Evolutionary conservation across 2,888 invertebrate species (phyloP), one percentile per base, ranked within the genome.

Genomic region (Rhopalosiphum nymphaeae): DNA sequence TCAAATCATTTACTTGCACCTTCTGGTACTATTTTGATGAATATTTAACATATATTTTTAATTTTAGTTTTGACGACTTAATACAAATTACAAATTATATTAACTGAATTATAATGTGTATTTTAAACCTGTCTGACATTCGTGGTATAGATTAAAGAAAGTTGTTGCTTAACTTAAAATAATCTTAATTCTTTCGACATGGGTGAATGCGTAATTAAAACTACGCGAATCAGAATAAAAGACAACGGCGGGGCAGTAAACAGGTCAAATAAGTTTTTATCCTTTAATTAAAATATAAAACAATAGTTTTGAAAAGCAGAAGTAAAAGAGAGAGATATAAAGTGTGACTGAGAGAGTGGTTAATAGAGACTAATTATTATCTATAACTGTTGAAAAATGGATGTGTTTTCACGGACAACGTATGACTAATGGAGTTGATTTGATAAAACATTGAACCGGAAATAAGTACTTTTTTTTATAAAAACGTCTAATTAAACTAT

Each of bases 221-320:
- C 88, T 53, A 25, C 3, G 16, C n/a, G 36, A 88, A 88, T 36
- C 36, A 36, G 36, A 53, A 88, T 88, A 88, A 88, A 88, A 53
- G 21, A 88, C 36, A 16, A 87, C n/a, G 29, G 26, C 16, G 21
- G 49, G n/a, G 49, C 13, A 53, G 36, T 36, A 25, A 49, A 36
- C 88, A 53, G 88, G 36, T 53, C 53, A 36, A 88, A 88, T 88
- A 88, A 88, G 88, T 88, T 88, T 88, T 88, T 36, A 88, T 88
- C 88, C 88, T 88, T 88, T 88, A 53, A 88, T 88, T 88, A 88
- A 88, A 88, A 88, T 53, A 88, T 53, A 88, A 53, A 88, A 88
- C n/a, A n/a, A 49, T 49, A 49, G 87, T 88, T 88, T 88, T 53
- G 11, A 53, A 87, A 88, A 53, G 36, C 36, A 0, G 21, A 9